Percentiles rank a stretch among this genome's conserved stretches.
These are phyloP conservation scores for Cryptophagus acutangulus DNA, from an alignment of 2,888 invertebrate species.

Conservation along the genomic window DNA sequence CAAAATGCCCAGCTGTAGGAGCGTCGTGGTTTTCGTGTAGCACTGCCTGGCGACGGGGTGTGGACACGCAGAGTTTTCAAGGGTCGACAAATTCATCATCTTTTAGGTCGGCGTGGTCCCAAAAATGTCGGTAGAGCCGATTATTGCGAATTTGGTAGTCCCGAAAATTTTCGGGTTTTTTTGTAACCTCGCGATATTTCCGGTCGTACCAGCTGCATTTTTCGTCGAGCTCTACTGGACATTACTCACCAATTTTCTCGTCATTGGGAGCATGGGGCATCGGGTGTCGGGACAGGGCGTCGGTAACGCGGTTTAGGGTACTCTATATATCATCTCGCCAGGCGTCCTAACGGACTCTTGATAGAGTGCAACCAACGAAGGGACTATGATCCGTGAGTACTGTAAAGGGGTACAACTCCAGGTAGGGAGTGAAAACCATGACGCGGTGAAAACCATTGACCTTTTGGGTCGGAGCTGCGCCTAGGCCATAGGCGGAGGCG, in stretches of 20 bases:
- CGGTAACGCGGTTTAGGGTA: conserved; percentile 20
- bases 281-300: conserved; percentile 20
- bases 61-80: conserved; percentile 13
- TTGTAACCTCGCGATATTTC: background rate
- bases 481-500: too few relatives aligned
- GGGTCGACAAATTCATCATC: conserved; percentile 5
- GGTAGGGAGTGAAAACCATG: too few relatives aligned
- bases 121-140: conserved; percentile 10
- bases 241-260: background rate
- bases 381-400: conserved; percentile 29
- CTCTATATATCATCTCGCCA: conserved; percentile 28
- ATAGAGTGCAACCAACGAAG: conserved; percentile 22
- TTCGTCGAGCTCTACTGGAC: background rate
- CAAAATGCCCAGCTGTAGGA: conserved; percentile 27
- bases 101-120: background rate
- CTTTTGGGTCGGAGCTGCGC: too few relatives aligned
- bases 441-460: too few relatives aligned
- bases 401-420: conserved; percentile 30
- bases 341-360: conserved; percentile 24
- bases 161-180: background rate
- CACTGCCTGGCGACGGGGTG: conserved; percentile 3
- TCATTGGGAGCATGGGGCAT: background rate
- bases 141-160: background rate
- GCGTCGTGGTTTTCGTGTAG: conserved; percentile 10
- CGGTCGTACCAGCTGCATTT: background rate